Evolutionary conservation across 2,113 vertebrate species (phyloP).

Genomic region (Hippoglossus stenolepis): DNA sequence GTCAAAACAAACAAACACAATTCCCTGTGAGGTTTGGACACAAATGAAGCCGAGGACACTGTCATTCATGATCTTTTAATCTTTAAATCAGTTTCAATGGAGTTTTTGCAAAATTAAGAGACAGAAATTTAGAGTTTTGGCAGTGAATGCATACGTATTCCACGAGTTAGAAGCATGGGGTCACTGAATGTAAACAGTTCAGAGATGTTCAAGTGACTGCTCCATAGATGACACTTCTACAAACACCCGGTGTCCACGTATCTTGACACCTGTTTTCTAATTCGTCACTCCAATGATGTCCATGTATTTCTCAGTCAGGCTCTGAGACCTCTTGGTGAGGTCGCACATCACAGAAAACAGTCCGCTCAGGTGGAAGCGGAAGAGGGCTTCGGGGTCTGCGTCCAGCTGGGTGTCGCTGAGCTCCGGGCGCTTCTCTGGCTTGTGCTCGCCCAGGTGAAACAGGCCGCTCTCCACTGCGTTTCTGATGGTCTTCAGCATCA

Average conservation of each 20-base stretch:
- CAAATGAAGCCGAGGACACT: background rate
- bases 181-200: constrained; percentile 21
- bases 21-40: background rate
- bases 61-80: background rate
- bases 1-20: background rate
- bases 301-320: constrained; percentile 87
- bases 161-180: background rate
- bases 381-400: constrained; percentile 77
- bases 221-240: background rate
- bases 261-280: constrained; percentile 32
- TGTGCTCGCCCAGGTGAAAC: constrained; percentile 64
- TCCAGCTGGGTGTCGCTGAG: constrained; percentile 29
- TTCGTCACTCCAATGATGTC: constrained; percentile 84
- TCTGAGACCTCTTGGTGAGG: constrained; percentile 85
- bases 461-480: constrained; percentile 84
- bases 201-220: constrained; percentile 21
- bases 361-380: constrained; percentile 87
- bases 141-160: constrained; percentile 48
- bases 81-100: background rate
- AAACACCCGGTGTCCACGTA: background rate
- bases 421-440: constrained; percentile 4
- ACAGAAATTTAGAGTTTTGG: background rate
- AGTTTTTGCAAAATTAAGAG: constrained; percentile 1
- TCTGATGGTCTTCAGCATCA: constrained; percentile 87
- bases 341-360: constrained; percentile 86